Evolutionary conservation across 2,797 vertebrate genomes (phyloP).

Genomic region (Oophaga sylvatica): DNA sequence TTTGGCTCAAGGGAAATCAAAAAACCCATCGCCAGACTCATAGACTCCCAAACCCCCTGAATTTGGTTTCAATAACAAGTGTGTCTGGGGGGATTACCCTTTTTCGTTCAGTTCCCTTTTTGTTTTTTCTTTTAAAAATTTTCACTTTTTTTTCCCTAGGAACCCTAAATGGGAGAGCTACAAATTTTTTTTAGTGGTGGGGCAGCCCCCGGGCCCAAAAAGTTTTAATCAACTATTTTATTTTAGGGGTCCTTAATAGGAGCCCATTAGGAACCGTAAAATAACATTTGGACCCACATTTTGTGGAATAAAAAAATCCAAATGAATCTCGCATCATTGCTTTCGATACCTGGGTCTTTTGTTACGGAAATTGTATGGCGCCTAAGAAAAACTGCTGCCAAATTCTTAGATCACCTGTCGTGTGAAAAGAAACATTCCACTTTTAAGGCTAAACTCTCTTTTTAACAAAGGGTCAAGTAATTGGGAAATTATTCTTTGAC

Average conservation of each 20-base stretch:
- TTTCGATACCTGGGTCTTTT: not conserved
- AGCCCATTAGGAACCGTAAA: not conserved
- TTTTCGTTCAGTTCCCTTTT: too few species aligned
- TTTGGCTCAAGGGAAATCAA: too few species aligned
- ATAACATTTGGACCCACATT: not conserved
- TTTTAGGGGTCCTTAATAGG: not conserved
- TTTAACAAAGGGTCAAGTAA: not conserved
- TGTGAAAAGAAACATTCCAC: constrained; percentile 24
- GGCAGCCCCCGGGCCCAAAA: too few species aligned
- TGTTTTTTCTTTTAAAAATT: too few species aligned
- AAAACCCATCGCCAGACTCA: too few species aligned
- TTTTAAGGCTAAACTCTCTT: constrained; percentile 7
- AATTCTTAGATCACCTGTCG: not conserved
- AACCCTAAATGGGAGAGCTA: not conserved
- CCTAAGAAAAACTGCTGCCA: not conserved
- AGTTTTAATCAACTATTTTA: not conserved
- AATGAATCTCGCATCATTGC: not conserved
- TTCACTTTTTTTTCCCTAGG: too few species aligned
- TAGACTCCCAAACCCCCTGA: too few species aligned
- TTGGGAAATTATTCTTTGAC: constrained; percentile 21
- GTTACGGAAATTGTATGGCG: not conserved
- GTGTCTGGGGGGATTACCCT: too few species aligned
- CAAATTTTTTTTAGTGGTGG: not conserved
- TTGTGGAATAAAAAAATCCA: too few species aligned
- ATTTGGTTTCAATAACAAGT: too few species aligned